A percentile compares a stretch with the other conserved stretches of the same genome.
These are phyloP conservation scores for Thaumetopoea pityocampa DNA, from an alignment of 1,140 invertebrate genomes.

Conservation along the genomic window DNA sequence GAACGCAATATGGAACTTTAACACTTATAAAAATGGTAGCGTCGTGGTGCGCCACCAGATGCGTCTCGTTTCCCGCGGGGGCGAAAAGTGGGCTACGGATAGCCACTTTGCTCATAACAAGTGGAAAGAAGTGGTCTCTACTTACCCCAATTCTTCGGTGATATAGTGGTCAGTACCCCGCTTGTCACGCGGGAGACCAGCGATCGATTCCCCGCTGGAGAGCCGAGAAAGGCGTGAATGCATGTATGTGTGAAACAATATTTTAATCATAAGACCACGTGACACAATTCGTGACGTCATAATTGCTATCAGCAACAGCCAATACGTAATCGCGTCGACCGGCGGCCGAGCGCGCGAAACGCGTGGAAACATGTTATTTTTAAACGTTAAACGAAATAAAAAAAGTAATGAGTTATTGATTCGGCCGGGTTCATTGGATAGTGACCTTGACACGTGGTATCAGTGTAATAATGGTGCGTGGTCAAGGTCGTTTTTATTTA, in stretches of 20 bases:
- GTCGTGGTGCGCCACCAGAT: too few relatives aligned
- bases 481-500: constrained; percentile 31
- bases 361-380: constrained; percentile 39
- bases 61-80: too few relatives aligned
- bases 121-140: too few relatives aligned
- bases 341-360: constrained; percentile 20
- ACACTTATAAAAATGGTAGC: too few relatives aligned
- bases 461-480: constrained; percentile 23
- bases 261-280: constrained; percentile 3
- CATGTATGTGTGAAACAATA: background rate
- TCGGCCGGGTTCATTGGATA: constrained; percentile 29
- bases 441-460: constrained; percentile 19
- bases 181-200: too few relatives aligned
- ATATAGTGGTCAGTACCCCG: too few relatives aligned
- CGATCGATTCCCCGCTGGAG: too few relatives aligned
- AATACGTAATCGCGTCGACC: constrained; percentile 32
- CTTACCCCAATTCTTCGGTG: too few relatives aligned
- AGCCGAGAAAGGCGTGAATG: background rate
- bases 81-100: too few relatives aligned
- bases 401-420: constrained; percentile 50
- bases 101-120: too few relatives aligned
- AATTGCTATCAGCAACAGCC: constrained; percentile 25
- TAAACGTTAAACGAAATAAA: constrained; percentile 43
- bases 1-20: too few relatives aligned
- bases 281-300: constrained; percentile 17